Evolutionary conservation across 2,888 invertebrate genomes (phyloP).

Genomic region (Frankliniella intonsa): DNA sequence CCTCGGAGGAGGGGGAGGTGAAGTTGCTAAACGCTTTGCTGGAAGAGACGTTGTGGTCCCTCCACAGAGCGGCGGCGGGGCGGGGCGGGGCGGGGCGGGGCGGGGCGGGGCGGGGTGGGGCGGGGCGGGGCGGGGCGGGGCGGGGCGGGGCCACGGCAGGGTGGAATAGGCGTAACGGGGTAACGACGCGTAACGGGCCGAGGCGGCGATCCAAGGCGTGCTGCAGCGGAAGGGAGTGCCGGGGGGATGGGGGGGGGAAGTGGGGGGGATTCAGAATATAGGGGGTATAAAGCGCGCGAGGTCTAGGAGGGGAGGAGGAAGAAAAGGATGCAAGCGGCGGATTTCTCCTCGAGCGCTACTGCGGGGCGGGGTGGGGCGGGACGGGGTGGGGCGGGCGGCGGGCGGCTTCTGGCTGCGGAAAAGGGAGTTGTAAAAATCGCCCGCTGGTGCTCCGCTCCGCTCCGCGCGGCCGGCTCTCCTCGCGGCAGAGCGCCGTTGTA

Average conservation of each 20-base stretch:
- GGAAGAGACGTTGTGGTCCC: background rate
- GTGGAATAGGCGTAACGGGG: slow-evolving; percentile 9
- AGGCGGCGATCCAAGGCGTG: slow-evolving; percentile 18
- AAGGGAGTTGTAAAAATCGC: background rate
- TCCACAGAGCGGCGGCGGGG: background rate
- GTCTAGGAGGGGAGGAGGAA: no score
- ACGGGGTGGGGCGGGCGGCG: background rate
- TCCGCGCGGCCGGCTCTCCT: no score
- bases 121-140: background rate
- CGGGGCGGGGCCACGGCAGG: background rate
- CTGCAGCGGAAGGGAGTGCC: background rate
- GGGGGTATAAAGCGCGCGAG: no score
- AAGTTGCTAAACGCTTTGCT: background rate
- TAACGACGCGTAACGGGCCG: slow-evolving; percentile 9
- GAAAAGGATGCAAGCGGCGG: no score
- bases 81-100: no score
- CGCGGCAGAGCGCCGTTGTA: no score
- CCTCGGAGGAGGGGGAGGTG: background rate
- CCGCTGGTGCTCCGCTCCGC: no score
- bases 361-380: background rate
- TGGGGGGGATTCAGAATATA: no score
- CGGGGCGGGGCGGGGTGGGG: no score
- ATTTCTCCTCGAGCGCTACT: no score
- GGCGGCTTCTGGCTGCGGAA: background rate
- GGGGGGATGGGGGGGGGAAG: background rate